Evolutionary conservation across 2,888 invertebrate species (phyloP).

Genomic region (Pecten maximus): DNA sequence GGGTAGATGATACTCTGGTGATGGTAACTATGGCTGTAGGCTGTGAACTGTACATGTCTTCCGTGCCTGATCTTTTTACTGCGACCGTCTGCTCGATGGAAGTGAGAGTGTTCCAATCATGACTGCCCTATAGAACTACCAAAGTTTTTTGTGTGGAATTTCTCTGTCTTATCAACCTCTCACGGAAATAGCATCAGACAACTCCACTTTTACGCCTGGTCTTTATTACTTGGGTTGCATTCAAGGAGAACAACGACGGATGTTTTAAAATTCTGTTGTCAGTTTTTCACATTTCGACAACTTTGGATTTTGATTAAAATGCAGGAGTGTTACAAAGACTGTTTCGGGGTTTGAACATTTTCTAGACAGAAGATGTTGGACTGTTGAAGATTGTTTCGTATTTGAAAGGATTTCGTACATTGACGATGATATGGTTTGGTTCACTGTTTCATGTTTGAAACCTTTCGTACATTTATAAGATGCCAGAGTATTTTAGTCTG

Average conservation of each 20-base stretch:
- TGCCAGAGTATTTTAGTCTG: neutral
- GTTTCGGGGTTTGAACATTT: too few relatives aligned
- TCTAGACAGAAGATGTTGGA: too few relatives aligned
- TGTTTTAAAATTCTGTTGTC: neutral
- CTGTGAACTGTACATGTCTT: neutral
- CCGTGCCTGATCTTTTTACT: neutral
- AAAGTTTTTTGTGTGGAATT: slow-evolving; percentile 30
- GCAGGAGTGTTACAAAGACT: neutral
- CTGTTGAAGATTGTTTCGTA: neutral
- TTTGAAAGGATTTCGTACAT: neutral
- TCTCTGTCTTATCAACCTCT: neutral
- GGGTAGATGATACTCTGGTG: too few relatives aligned
- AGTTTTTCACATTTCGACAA: neutral
- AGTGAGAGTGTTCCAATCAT: neutral
- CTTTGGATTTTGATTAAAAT: neutral
- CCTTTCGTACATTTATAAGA: too few relatives aligned
- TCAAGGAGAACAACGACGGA: neutral
- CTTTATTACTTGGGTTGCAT: neutral
- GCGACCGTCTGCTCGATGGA: neutral
- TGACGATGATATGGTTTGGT: too few relatives aligned
- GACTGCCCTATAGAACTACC: neutral
- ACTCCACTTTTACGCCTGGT: neutral
- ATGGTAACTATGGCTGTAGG: neutral
- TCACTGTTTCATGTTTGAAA: neutral
- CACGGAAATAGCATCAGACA: neutral